Evolutionary conservation across 2,113 vertebrate genomes (phyloP).

Genomic region (Miniopterus natalensis): DNA sequence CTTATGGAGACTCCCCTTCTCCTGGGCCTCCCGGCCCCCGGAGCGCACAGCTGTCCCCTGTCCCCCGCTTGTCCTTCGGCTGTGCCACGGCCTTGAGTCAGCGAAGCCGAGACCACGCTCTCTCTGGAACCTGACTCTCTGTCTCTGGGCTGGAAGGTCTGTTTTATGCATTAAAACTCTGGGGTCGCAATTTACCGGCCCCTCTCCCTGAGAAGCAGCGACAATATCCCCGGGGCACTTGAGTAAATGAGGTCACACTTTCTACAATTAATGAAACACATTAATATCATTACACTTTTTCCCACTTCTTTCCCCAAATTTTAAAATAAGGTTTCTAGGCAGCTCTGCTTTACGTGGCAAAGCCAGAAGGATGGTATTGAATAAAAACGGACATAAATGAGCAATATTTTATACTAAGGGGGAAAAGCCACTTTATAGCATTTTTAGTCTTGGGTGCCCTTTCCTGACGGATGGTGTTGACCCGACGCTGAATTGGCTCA

Average conservation of each 20-base stretch:
- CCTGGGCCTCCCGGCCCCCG: not conserved
- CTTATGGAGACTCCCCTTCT: not conserved
- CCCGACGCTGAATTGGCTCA: slow-evolving; percentile 76
- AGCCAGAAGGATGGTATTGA: slow-evolving; percentile 28
- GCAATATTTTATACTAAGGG: slow-evolving; percentile 44
- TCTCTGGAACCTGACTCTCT: slow-evolving; percentile 66
- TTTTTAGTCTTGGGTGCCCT: slow-evolving; percentile 41
- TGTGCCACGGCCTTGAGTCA: slow-evolving; percentile 32
- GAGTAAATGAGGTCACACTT: slow-evolving; percentile 69
- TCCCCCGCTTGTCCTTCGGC: slow-evolving; percentile 40
- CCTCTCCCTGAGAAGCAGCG: slow-evolving; percentile 38
- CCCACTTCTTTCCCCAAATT: slow-evolving; percentile 63
- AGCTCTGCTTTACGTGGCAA: slow-evolving; percentile 23
- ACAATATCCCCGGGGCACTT: slow-evolving; percentile 46
- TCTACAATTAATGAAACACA: slow-evolving; percentile 84
- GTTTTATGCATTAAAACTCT: slow-evolving; percentile 72
- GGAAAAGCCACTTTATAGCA: not conserved
- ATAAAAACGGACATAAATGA: slow-evolving; percentile 56
- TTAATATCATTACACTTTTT: slow-evolving; percentile 80
- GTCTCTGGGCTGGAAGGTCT: slow-evolving; percentile 58
- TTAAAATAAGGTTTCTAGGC: slow-evolving; percentile 81
- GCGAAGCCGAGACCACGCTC: slow-evolving; percentile 40
- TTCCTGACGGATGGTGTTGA: slow-evolving; percentile 76
- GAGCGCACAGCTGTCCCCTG: slow-evolving; percentile 67
- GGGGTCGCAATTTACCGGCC: slow-evolving; percentile 61